Base-by-base conservation (phyloP, 2,113 vertebrate species). In the Willisornis vidua region DNA sequence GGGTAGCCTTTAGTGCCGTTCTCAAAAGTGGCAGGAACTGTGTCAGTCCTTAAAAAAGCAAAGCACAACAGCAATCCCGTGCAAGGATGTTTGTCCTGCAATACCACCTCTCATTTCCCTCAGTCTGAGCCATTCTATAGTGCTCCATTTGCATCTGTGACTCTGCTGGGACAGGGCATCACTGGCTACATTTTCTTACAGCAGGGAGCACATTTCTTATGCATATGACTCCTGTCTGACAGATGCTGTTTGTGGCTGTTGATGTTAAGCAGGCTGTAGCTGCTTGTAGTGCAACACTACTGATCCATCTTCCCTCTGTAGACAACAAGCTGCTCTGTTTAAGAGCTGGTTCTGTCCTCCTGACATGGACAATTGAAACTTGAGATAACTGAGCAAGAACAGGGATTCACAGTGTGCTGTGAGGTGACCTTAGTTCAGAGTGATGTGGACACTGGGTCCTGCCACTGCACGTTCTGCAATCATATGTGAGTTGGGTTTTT, bases 401-500 rank as follows among this genome's bases (percentile, higher is more conserved):
- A 49, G 39, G 20, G 57, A 81, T 37, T 79, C 46, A 4, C 20
- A 26, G 3, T 1, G 23, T 12, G 46, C 48, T 83, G 45, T 48
- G 88, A 51, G 73, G 29, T 25, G 61, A 89, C 41, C 51, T n/a
- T 12, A 22, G 51, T 37, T 85, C 70, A 75, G 61, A 82, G 25
- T 1, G 0, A 12, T 19, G 29, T n/a, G 89, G 68, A 37, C 63
- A 20, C 23, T 35, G 17, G 25, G 26, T 59, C 33, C 62, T 82
- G 22, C 55, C 59, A 23, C 55, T 22, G 41, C 31, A 19, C 1
- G 1, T 46, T 31, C 51, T 48, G 57, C 51, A 82, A 78, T 63
- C 18, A 9, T 6, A 2, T 0, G 17, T 0, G 6, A 71, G 20
- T 5, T 45, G 33, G 52, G 12, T 1, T 3, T 0, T 23, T 54